Percentiles rank a stretch among this genome's conserved stretches.
Evolutionary conservation across 2,888 invertebrate genomes (phyloP).

Genomic region (Pseudolycoriella hygida): DNA sequence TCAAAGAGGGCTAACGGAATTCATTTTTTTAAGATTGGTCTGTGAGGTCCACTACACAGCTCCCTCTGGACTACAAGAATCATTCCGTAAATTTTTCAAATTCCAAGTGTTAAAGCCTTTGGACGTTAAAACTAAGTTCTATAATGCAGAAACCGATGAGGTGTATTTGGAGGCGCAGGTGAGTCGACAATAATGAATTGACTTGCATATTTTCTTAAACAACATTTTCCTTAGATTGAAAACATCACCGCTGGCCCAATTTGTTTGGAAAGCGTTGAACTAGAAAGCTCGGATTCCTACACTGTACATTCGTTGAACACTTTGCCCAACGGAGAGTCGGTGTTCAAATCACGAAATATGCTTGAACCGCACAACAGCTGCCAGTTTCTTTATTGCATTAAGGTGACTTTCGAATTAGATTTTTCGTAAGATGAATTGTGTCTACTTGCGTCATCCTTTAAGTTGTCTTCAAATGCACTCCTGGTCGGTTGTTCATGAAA

Average conservation of each 20-base stretch:
- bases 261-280: conserved; percentile 80
- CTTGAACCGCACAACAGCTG: conserved; percentile 80
- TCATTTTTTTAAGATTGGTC: conserved; percentile 58
- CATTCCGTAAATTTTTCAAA: conserved; percentile 94
- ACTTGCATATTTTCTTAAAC: neutral
- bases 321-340: conserved; percentile 44
- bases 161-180: conserved; percentile 54
- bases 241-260: conserved; percentile 89
- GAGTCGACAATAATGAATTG: neutral
- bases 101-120: conserved; percentile 95
- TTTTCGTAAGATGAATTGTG: too few species aligned
- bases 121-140: conserved; percentile 97
- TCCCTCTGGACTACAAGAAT: conserved; percentile 53
- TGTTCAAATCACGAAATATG: conserved; percentile 62
- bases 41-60: conserved; percentile 89
- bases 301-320: conserved; percentile 60
- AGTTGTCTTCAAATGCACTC: too few species aligned
- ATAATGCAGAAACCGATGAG: conserved; percentile 76
- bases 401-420: conserved; percentile 19
- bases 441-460: too few species aligned
- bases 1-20: too few species aligned
- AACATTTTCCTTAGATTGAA: conserved; percentile 42
- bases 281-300: conserved; percentile 86
- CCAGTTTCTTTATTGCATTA: conserved; percentile 86
- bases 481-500: too few species aligned